Conservation (phyloP, 1,140 invertebrate species). For the Lucilia cuprina region DNA sequence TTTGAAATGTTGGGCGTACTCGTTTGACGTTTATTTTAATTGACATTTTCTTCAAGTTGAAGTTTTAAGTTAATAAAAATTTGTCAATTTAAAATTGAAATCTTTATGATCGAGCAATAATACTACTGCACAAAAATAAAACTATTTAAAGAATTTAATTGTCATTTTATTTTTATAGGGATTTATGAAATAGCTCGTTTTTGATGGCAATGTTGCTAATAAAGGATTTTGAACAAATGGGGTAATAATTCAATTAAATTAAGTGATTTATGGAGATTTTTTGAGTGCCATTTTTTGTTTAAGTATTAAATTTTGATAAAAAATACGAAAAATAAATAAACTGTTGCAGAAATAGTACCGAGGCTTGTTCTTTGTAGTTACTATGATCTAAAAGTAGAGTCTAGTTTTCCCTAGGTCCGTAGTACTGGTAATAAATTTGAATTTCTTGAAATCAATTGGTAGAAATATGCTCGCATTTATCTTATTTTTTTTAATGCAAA, state of each 20-base stretch:
- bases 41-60: slow-evolving; percentile 34
- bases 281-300: not conserved
- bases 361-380: no score
- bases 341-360: no score
- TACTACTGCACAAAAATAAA: not conserved
- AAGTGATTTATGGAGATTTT: not conserved
- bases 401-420: no score
- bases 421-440: no score
- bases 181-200: slow-evolving; percentile 9
- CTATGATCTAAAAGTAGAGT: no score
- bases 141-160: slow-evolving; percentile 18
- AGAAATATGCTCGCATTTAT: no score
- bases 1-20: not conserved
- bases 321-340: no score
- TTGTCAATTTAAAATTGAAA: slow-evolving; percentile 56
- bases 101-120: not conserved
- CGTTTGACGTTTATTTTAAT: slow-evolving; percentile 46
- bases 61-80: slow-evolving; percentile 50
- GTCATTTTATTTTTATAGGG: slow-evolving; percentile 23
- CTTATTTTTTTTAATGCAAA: no score
- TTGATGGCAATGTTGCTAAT: not conserved
- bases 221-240: not conserved
- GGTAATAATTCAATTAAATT: not conserved
- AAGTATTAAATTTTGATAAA: no score
- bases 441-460: no score